Evolutionary conservation across 2,797 vertebrate species (phyloP), one percentile per base, ranked within the genome.

Genomic region (Thamnophis elegans): DNA sequence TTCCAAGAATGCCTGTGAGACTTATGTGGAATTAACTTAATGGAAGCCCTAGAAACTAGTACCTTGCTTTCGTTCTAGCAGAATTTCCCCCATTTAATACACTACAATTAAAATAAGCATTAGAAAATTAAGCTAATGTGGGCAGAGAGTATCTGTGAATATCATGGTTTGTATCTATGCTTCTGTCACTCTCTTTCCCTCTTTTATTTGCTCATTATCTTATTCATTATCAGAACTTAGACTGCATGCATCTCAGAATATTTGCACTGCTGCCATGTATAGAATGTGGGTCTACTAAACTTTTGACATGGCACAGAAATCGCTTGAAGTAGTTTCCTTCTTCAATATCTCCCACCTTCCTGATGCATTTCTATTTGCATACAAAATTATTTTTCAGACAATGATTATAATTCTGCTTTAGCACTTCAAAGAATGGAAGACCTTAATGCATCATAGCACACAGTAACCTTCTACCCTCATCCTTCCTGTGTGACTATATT

Each of bases 371-470:
- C 0, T 92, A n/a, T 82, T 92, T 91, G 92, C 96, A 91, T 93
- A 89, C 95, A 95, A 94, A 96, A 93, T 91, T 58, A 73, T 95
- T 91, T 51, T 78, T 68, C 95, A 93, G 93, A 93, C 22, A 62
- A 51, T 36, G 20, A 25, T 62, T 91, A 95, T 88, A 93, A 95
- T 96, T 92, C 94, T 96, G 93, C 62, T 6, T 78, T 95, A 96
- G 95, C 90, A 88, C 88, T 96, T 93, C 95, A 68, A 51, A 94
- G 85, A 94, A 54, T 95, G 92, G 93, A 96, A 96, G 94, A 87
- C 42, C 91, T 94, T 94, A 92, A 95, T 95, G 93, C 94, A 96
- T 95, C 95, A 92, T 91, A 95, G 92, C 93, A 93, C 95, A 95
- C 92, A 93, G 95, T 92, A 94, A 95, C 96, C 95, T 86, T 92